Evolutionary conservation across 2,797 vertebrate genomes (phyloP).

Genomic region (Poeciliopsis presidionis): DNA sequence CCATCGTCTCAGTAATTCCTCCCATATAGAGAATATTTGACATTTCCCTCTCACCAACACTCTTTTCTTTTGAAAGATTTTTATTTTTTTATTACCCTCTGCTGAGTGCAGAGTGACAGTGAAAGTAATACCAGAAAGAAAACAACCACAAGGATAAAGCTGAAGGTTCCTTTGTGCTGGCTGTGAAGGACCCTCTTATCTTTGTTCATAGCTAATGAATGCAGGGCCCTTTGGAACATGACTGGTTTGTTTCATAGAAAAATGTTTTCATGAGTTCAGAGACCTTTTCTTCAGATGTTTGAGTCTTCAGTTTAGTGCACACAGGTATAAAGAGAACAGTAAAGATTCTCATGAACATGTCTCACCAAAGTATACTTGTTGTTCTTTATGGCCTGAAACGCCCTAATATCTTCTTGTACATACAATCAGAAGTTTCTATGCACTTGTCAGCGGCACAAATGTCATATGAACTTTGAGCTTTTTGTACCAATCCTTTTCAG

Average conservation of each 20-base stretch:
- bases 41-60: constrained; percentile 45
- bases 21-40: constrained; percentile 38
- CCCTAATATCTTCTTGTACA: background rate
- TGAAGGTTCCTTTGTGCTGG: constrained; percentile 11
- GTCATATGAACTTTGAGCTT: background rate
- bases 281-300: background rate
- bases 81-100: constrained; percentile 19
- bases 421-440: background rate
- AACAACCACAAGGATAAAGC: constrained; percentile 7
- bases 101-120: constrained; percentile 19
- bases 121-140: constrained; percentile 5
- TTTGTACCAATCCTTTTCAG: background rate
- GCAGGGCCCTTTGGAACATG: background rate
- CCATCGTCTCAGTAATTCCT: constrained; percentile 32
- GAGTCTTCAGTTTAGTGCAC: background rate
- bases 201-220: constrained; percentile 1
- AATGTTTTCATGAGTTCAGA: constrained; percentile 5
- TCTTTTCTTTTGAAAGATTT: constrained; percentile 19
- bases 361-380: background rate
- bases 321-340: background rate
- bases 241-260: constrained; percentile 4
- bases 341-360: background rate
- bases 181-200: constrained; percentile 22
- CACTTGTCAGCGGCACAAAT: background rate
- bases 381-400: background rate